Conservation (phyloP, 2,113 vertebrate species). For the Pyxicephalus adspersus region DNA sequence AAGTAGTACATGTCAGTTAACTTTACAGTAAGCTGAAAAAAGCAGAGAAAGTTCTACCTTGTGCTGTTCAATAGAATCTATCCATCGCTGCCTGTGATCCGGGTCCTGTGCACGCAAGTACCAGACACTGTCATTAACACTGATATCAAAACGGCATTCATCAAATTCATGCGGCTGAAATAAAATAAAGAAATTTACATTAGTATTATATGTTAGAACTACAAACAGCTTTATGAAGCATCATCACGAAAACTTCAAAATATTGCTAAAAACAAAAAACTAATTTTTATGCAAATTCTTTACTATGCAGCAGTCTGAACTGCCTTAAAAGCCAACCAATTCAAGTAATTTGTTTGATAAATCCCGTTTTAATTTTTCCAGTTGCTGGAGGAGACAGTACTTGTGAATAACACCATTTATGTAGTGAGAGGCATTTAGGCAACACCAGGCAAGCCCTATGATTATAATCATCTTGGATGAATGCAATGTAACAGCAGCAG, state of each 20-base stretch:
- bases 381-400: too few relatives aligned
- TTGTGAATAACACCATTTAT: too few relatives aligned
- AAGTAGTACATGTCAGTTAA: not conserved
- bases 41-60: conserved; percentile 77
- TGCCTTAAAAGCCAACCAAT: too few relatives aligned
- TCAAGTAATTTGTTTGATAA: too few relatives aligned
- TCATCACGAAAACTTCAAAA: not conserved
- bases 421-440: too few relatives aligned
- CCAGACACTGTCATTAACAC: conserved; percentile 97
- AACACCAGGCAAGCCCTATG: too few relatives aligned
- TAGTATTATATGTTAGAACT: not conserved
- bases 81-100: conserved; percentile 91
- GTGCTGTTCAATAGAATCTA: conserved; percentile 93
- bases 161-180: conserved; percentile 96
- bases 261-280: not conserved
- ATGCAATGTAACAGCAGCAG: too few relatives aligned
- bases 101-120: conserved; percentile 94
- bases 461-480: too few relatives aligned
- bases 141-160: conserved; percentile 97
- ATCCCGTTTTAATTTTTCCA: too few relatives aligned
- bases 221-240: not conserved
- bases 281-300: too few relatives aligned
- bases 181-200: not conserved
- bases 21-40: not conserved
- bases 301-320: too few relatives aligned